Base-by-base conservation (phyloP, 2,797 vertebrate species). In the Cossypha caffra region DNA sequence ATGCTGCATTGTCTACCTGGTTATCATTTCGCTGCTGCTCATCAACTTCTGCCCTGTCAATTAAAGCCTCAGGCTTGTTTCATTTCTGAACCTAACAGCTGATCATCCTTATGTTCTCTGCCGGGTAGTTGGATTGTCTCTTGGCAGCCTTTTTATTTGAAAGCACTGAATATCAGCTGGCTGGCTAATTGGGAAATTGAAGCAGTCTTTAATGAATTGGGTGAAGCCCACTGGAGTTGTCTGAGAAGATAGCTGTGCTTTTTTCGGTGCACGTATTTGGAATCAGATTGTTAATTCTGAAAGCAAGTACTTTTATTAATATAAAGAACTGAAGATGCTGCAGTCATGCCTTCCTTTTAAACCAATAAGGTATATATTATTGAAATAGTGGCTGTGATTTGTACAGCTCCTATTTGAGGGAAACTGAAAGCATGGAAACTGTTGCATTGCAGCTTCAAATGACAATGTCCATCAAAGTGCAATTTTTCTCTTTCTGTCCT, bases 281-380 rank as follows among this genome's bases (percentile, higher is more conserved):
- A 95, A 95, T 91, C 80, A 64, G 73, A 73, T 92, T 90, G 74
- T 62, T 96, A 57, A 95, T 93, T 92, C 54, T 92, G 62, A 85
- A 88, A 95, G 96, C 68, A 77, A 95, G 76, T 97, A 21, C 91
- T 94, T 87, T 61, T 71, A 28, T 94, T 69, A 90, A 84, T 69
- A 1, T 14, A 80, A 84, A 96, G 95, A 95, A 93, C 89, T 95
- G 80, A 93, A 79, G 74, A 87, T 92, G 72, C 81, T 95, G 83
- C 92, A 93, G 86, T 97, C 84, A 85, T 96, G 94, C 45, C 93
- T 97, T 96, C 96, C 94, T 96, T 97, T 94, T 76, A 80, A 96
- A 96, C 84, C 97, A 84, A 4, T 90, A 93, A 88, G 61, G 78
- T 94, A 16, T 64, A 45, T 55, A 51, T 24, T 86, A 45, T 62